A percentile compares a stretch with the other conserved stretches of the same genome.
Evolutionary conservation across 2,888 invertebrate genomes (phyloP).

Genomic region (Oeneis ivallda): DNA sequence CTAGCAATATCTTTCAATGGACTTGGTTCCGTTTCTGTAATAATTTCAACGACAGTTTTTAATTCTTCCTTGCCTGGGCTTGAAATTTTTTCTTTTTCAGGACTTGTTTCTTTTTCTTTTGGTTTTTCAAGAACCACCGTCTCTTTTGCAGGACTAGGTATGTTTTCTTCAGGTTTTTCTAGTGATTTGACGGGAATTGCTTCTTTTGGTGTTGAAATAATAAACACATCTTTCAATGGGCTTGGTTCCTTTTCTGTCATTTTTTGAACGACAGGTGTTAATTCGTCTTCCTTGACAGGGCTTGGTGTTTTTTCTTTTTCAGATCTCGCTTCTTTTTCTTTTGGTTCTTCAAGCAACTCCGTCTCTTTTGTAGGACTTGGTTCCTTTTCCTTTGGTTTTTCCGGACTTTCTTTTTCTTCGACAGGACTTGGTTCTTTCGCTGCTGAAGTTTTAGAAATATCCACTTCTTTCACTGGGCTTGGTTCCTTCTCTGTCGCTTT

Average conservation of each 20-base stretch:
- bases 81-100: too few relatives aligned
- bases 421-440: background rate
- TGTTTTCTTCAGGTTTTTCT: too few relatives aligned
- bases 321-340: too few relatives aligned
- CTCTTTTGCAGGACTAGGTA: conserved; percentile 18
- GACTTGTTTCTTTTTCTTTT: too few relatives aligned
- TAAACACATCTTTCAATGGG: conserved; percentile 22
- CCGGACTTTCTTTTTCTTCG: background rate
- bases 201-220: background rate
- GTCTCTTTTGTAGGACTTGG: too few relatives aligned
- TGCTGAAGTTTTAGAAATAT: background rate
- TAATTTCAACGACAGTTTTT: too few relatives aligned
- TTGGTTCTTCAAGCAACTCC: too few relatives aligned
- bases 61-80: background rate
- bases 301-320: background rate
- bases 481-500: background rate
- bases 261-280: background rate
- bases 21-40: conserved; percentile 10
- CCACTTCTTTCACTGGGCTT: conserved; percentile 25
- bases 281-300: background rate
- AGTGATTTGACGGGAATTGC: too few relatives aligned
- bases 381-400: too few relatives aligned
- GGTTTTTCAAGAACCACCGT: too few relatives aligned
- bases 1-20: background rate
- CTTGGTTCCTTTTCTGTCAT: conserved; percentile 30